These are phyloP conservation scores for Orycteropus afer DNA, from an alignment of 2,113 vertebrate species.

Conservation along the genomic window DNA sequence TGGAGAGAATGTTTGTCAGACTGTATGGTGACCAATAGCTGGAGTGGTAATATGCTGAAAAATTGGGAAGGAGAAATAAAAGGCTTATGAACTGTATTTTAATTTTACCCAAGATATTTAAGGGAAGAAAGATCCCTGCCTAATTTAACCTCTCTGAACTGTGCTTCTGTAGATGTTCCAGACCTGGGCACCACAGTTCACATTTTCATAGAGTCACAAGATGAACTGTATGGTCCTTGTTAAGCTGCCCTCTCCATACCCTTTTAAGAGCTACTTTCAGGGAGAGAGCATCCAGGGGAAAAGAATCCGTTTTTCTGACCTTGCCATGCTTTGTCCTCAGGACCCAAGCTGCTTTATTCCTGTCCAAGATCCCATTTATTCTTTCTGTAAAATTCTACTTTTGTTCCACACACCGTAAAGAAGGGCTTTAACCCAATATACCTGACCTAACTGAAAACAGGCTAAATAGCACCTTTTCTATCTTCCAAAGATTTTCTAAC, in stretches of 20 bases:
- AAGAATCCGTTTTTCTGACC: not conserved
- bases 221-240: not conserved
- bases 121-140: not conserved
- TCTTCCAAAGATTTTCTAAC: not conserved
- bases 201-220: not conserved
- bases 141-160: not conserved
- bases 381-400: not conserved
- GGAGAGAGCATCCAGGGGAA: not conserved
- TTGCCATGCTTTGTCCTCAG: not conserved
- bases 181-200: not conserved
- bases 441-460: not conserved
- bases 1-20: not conserved
- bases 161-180: not conserved
- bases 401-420: not conserved
- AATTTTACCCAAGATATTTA: not conserved
- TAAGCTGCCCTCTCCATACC: not conserved
- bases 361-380: not conserved
- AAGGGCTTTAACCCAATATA: rapidly evolving
- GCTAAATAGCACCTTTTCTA: not conserved
- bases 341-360: not conserved
- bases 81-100: not conserved
- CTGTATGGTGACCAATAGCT: not conserved
- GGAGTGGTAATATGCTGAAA: rapidly evolving
- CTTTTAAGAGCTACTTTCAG: not conserved
- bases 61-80: not conserved